Evolutionary conservation across 2,113 vertebrate species (phyloP), one percentile per base, ranked within the genome.

Genomic region (Mustela lutreola): DNA sequence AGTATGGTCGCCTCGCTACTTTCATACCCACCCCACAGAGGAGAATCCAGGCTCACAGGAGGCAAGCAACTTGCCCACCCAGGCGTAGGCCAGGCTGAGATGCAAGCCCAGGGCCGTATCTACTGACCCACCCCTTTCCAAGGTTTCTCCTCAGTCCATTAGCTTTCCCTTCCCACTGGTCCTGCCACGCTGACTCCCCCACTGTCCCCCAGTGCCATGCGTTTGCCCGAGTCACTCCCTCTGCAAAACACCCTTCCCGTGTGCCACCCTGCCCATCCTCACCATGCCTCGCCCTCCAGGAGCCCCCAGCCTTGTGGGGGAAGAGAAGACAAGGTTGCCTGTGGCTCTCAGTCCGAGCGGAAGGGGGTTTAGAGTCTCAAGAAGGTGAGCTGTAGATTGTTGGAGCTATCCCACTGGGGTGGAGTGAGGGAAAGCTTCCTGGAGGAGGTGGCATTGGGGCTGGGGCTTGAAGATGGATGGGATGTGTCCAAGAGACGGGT

Each of bases 391-490:
- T 48, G 12, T 33, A 11, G 33, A 42, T 24, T 24, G 36, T 16
- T 0, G 0, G 48, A 16, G 36, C 26, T 16, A 11, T n/a, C 53
- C n/a, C 2, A 1, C 16, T 6, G 26, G 33, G 36, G 26, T 19
- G 1, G 12, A 76, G 31, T 39, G 95, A 45, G 8, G 50, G 28
- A 83, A 36, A 42, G 63, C 94, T 88, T 63, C 97, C 81, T 48
- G 89, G 80, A 96, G 70, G 84, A 28, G 79, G 80, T 4, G 28
- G 21, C 22, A 12, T 6, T 42, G 67, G 48, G 36, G 21, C 42
- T 71, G 42, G 22, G 22, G n/a, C 45, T 86, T 31, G 24, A 58
- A 19, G 4, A 21, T 70, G 62, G 62, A 28, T 4, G 21, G 42
- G 31, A 81, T 11, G 21, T 53, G 80, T 48, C 48, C 5, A 11